Evolutionary conservation across 2,797 vertebrate genomes (phyloP).

Genomic region (Pseudochirops corinnae): DNA sequence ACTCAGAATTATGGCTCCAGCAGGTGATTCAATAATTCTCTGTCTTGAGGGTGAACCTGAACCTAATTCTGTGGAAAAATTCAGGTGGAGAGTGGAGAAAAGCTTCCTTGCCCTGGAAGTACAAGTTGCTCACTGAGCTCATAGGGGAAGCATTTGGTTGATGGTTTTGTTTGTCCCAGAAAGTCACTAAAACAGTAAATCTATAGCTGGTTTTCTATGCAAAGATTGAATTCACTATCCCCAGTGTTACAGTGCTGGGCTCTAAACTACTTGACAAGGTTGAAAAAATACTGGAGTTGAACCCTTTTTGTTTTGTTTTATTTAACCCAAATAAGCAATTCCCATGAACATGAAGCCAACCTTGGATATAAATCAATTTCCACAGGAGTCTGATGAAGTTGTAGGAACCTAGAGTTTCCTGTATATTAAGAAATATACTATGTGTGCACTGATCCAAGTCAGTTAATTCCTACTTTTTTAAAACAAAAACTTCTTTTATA

Average conservation of each 20-base stretch:
- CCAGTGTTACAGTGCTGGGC: neutral
- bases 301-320: conserved; percentile 48
- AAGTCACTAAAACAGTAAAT: neutral
- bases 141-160: neutral
- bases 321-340: conserved; percentile 63
- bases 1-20: neutral
- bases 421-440: conserved; percentile 4
- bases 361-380: conserved; percentile 63
- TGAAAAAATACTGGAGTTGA: conserved; percentile 26
- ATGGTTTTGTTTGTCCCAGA: neutral
- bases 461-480: conserved; percentile 37
- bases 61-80: neutral
- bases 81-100: neutral
- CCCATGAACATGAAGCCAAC: conserved; percentile 41
- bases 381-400: neutral
- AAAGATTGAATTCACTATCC: neutral
- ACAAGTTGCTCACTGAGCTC: neutral
- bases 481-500: conserved; percentile 67
- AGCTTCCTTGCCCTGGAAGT: neutral
- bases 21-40: neutral
- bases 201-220: neutral
- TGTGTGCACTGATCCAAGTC: neutral
- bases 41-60: neutral
- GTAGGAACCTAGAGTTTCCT: conserved; percentile 33
- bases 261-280: conserved; percentile 7